Conservation (phyloP, 1,140 invertebrate genomes). For the Bemisia tabaci region DNA sequence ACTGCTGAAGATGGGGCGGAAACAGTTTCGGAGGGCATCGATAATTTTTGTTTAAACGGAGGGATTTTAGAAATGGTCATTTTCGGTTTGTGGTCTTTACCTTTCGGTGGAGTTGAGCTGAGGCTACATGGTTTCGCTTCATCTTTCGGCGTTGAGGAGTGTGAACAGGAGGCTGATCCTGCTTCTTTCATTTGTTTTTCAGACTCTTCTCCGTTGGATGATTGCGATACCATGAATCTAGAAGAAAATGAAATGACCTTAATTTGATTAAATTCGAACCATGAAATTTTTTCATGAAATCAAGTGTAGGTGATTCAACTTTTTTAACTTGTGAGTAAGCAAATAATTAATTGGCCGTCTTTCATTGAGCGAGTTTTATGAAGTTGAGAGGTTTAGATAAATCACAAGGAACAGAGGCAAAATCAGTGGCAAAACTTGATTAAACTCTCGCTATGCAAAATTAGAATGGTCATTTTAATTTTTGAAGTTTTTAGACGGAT, state of each 20-base stretch:
- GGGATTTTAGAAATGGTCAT: constrained; percentile 35
- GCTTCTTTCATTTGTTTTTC: constrained; percentile 28
- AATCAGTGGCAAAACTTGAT: too few species aligned
- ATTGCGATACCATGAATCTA: constrained; percentile 6
- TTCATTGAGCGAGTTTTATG: too few species aligned
- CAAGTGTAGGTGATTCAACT: too few species aligned
- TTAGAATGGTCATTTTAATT: too few species aligned
- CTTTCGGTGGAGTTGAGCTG: not conserved
- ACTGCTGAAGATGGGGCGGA: not conserved
- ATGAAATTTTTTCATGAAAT: too few species aligned
- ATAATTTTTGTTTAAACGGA: constrained; percentile 37
- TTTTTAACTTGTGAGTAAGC: too few species aligned
- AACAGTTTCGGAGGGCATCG: constrained; percentile 21
- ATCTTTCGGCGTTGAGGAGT: constrained; percentile 2
- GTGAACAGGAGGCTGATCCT: constrained; percentile 17
- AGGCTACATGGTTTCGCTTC: not conserved
- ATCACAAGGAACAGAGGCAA: too few species aligned
- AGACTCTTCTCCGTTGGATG: constrained; percentile 24
- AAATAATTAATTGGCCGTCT: too few species aligned
- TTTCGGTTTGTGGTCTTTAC: constrained; percentile 29
- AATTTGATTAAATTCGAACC: too few species aligned
- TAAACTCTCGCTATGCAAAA: too few species aligned
- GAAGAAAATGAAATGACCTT: not conserved
- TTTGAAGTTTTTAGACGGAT: too few species aligned
- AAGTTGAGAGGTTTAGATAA: too few species aligned